These are phyloP conservation scores for Lithophane socia DNA, from an alignment of 2,888 invertebrate genomes.

Conservation along the genomic window DNA sequence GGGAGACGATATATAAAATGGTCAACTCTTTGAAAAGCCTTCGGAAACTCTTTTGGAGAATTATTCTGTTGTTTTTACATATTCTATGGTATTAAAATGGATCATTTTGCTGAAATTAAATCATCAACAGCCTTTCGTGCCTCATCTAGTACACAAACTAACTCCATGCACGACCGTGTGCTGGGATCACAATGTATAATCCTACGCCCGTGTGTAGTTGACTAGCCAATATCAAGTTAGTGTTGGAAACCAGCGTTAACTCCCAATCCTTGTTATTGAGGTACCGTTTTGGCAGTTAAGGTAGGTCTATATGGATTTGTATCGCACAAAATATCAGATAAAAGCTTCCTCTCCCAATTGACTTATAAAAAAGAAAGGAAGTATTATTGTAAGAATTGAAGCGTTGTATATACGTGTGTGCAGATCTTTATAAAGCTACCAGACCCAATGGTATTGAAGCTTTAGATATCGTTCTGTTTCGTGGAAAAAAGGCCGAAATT, in stretches of 20 bases:
- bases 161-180: constrained; percentile 68
- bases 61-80: neutral
- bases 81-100: neutral
- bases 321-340: constrained; percentile 42
- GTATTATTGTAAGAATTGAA: constrained; percentile 37
- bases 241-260: constrained; percentile 76
- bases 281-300: constrained; percentile 49
- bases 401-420: constrained; percentile 17
- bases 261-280: constrained; percentile 74
- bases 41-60: constrained; percentile 2
- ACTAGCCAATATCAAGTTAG: constrained; percentile 83
- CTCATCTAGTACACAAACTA: constrained; percentile 63
- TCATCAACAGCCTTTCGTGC: neutral
- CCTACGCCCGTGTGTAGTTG: constrained; percentile 78
- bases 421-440: constrained; percentile 30
- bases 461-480: constrained; percentile 24
- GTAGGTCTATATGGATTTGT: constrained; percentile 44
- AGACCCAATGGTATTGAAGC: constrained; percentile 37
- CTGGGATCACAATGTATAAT: constrained; percentile 76
- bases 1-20: constrained; percentile 28
- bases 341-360: constrained; percentile 21
- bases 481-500: constrained; percentile 22
- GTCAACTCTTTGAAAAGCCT: constrained; percentile 2
- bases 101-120: neutral
- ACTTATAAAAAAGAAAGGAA: constrained; percentile 34